Evolutionary conservation across 2,888 invertebrate species (phyloP).

Genomic region (Leptinotarsa juncta): DNA sequence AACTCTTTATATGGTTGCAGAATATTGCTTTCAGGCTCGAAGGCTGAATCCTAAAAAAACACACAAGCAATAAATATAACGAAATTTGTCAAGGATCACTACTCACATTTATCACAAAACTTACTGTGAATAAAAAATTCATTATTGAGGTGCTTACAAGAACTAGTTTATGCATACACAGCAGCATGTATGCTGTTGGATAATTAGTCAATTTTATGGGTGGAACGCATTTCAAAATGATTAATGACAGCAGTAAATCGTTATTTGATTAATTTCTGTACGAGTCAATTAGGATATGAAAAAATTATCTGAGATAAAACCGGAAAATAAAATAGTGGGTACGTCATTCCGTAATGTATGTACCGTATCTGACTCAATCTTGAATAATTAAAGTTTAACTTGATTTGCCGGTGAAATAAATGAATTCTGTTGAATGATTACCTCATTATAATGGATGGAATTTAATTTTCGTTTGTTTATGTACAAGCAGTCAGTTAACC

Average conservation of each 20-base stretch:
- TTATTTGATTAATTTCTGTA: not conserved
- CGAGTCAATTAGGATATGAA: not conserved
- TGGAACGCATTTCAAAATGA: slow-evolving; percentile 9
- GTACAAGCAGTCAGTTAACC: too few relatives aligned
- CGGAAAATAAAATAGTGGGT: too few relatives aligned
- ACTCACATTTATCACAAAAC: not conserved
- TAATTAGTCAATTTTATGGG: slow-evolving; percentile 12
- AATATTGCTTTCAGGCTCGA: too few relatives aligned
- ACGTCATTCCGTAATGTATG: too few relatives aligned
- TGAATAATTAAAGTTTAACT: too few relatives aligned
- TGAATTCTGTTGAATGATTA: too few relatives aligned
- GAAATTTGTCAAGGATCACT: not conserved
- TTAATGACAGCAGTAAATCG: not conserved
- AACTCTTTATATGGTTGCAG: too few relatives aligned
- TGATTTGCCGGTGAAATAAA: too few relatives aligned
- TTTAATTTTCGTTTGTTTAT: too few relatives aligned
- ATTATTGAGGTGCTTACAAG: not conserved
- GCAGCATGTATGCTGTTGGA: slow-evolving; percentile 5
- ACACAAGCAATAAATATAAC: not conserved
- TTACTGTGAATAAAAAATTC: not conserved
- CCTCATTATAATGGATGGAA: too few relatives aligned
- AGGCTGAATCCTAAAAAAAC: not conserved
- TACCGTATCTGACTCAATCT: too few relatives aligned
- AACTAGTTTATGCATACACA: slow-evolving; percentile 11
- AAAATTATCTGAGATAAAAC: not conserved